Percentiles rank a stretch among this genome's conserved stretches.
Conservation (phyloP, 2,113 vertebrate genomes). For the Salminus brasiliensis region DNA sequence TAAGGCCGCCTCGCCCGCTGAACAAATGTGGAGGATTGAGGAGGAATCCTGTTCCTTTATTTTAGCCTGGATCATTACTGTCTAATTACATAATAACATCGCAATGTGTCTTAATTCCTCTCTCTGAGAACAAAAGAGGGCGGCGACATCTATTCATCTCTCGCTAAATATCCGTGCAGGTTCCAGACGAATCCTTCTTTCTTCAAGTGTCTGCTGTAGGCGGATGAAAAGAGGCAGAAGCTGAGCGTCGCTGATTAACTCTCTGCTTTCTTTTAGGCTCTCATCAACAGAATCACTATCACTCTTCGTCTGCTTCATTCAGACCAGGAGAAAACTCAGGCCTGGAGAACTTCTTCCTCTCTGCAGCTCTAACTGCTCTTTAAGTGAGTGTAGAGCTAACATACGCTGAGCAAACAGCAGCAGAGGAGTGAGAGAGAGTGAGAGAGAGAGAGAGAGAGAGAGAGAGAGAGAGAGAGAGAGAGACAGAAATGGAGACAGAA, state of each 20-base stretch:
- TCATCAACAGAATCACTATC: constrained; percentile 5
- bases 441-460: not conserved
- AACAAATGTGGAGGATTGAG: not conserved
- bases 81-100: constrained; percentile 11
- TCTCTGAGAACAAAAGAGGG: constrained; percentile 14
- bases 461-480: no score
- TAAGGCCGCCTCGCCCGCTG: not conserved
- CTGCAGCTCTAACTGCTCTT: not conserved
- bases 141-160: constrained; percentile 20
- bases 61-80: constrained; percentile 12
- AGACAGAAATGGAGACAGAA: no score
- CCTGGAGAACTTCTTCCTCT: not conserved
- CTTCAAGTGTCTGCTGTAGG: not conserved
- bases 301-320: constrained; percentile 28
- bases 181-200: constrained; percentile 11
- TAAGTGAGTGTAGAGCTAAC: constrained; percentile 31
- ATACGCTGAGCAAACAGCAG: constrained; percentile 32
- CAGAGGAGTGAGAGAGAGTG: not conserved
- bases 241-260: constrained; percentile 15
- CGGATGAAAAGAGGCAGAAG: constrained; percentile 11
- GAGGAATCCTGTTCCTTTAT: not conserved
- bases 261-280: not conserved
- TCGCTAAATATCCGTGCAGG: not conserved
- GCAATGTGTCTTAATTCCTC: constrained; percentile 26
- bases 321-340: not conserved